Percentiles rank a stretch among this genome's conserved stretches.
phyloP scores from a whole-genome alignment of 2,888 invertebrate genomes.

The Trissoscelio sp. region DNA sequence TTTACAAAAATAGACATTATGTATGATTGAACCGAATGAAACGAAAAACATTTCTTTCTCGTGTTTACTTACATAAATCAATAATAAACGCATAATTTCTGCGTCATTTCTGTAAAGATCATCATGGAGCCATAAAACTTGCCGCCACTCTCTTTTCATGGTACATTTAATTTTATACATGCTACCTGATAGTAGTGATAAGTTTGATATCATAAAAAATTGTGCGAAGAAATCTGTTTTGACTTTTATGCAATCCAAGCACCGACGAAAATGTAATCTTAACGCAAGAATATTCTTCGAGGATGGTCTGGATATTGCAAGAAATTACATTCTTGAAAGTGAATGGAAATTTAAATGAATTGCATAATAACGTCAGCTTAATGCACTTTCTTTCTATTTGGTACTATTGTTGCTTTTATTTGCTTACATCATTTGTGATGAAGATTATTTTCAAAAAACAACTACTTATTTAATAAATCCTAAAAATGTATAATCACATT shows the following conservation, averaged over 20 bases:
- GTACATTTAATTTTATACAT: constrained; percentile 30
- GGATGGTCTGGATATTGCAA: too few relatives aligned
- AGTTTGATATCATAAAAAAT: not conserved
- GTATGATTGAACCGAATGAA: not conserved
- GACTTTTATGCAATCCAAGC: not conserved
- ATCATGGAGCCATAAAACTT: constrained; percentile 2
- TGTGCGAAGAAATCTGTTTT: not conserved
- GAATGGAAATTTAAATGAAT: too few relatives aligned
- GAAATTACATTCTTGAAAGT: too few relatives aligned
- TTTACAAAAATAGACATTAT: too few relatives aligned
- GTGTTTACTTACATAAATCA: not conserved
- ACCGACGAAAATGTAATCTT: not conserved
- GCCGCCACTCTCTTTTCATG: not conserved
- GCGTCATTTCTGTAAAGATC: not conserved
- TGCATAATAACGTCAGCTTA: too few relatives aligned
- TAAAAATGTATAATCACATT: too few relatives aligned
- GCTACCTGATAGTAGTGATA: not conserved
- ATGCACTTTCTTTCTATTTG: too few relatives aligned
- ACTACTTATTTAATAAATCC: too few relatives aligned
- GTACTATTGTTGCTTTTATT: too few relatives aligned
- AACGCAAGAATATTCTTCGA: too few relatives aligned
- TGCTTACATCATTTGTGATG: too few relatives aligned
- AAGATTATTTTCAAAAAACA: too few relatives aligned
- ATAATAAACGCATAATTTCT: not conserved
- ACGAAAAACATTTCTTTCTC: not conserved